Evolutionary conservation across 1,140 invertebrate genomes (phyloP), one percentile per base, ranked within the genome.

Genomic region (Adoxophyes honmai): DNA sequence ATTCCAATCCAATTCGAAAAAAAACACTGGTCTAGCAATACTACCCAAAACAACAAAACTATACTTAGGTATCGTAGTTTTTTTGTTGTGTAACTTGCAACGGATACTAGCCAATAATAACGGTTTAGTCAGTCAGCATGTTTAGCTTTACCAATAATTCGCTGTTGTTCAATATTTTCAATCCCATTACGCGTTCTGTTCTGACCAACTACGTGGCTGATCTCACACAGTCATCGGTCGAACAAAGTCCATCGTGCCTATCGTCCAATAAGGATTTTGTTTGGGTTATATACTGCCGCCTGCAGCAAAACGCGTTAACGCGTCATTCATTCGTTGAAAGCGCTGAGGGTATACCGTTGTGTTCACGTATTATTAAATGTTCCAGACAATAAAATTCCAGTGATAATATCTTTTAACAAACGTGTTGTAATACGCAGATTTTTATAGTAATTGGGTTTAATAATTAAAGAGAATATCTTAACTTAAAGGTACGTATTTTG

Each of bases 151-250:
- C 42, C 42, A 21, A 48, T 28, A 28, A 11, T 48, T 48, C 21
- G 4, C 16, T 48, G n/a, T n/a, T n/a, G n/a, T n/a, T n/a, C n/a
- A n/a, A 21, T 8, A 48, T 21, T 28, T 48, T 48, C 42, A 48
- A 16, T 16, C 7, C 42, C 28, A 48, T 48, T 48, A 48, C 42
- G 42, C 11, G 21, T 48, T 48, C 21, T 48, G 42, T 48, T 48
- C n/a, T 10, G 18, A 28, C 42, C 28, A 11, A 51, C 34, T 48
- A 57, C 55, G 55, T 57, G 55, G 55, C 9, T 15, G 11, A 8
- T 14, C 15, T 33, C 55, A 51, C 42, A 57, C 42, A 57, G 28
- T 57, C 55, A 57, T 57, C 55, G 7, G 18, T 57, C 44, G 55
- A 57, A 5, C 55, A 57, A 57, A 57, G 55, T 57, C 55, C 55